Evolutionary conservation across 2,113 vertebrate species (phyloP).

Genomic region (Petrocephalus zakoni): DNA sequence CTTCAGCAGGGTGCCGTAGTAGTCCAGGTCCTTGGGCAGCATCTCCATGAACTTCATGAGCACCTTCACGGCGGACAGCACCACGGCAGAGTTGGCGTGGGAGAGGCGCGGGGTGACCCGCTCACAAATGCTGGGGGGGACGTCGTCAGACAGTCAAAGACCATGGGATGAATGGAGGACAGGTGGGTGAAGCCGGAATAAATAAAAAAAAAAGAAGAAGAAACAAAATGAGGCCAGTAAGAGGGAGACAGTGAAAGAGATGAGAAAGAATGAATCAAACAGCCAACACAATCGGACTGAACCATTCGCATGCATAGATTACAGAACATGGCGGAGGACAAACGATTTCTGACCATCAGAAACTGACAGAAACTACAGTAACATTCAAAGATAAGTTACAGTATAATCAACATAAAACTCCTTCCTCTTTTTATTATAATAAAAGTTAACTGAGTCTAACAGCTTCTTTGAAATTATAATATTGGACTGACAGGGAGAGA

Average conservation of each 20-base stretch:
- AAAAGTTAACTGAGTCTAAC: neutral
- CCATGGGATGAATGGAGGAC: neutral
- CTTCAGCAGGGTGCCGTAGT: slow-evolving; percentile 90
- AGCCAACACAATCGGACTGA: neutral
- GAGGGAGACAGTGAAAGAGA: neutral
- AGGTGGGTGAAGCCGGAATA: neutral
- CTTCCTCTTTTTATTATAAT: neutral
- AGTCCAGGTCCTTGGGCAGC: slow-evolving; percentile 94
- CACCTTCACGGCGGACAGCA: slow-evolving; percentile 93
- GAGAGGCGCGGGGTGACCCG: slow-evolving; percentile 91
- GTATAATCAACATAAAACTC: neutral
- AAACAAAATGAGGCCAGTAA: neutral
- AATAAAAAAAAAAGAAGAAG: neutral
- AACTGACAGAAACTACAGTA: neutral
- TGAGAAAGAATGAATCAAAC: neutral
- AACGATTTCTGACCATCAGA: neutral
- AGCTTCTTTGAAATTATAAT: neutral
- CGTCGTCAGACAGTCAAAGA: neutral
- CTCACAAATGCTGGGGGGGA: slow-evolving; percentile 80
- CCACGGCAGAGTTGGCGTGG: slow-evolving; percentile 94
- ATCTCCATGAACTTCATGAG: slow-evolving; percentile 99
- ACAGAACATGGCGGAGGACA: neutral
- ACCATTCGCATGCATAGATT: neutral
- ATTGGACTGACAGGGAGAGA: neutral
- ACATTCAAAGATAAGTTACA: neutral